These are phyloP conservation scores for Andrena haemorrhoa DNA, from an alignment of 2,888 invertebrate species.

Conservation along the genomic window DNA sequence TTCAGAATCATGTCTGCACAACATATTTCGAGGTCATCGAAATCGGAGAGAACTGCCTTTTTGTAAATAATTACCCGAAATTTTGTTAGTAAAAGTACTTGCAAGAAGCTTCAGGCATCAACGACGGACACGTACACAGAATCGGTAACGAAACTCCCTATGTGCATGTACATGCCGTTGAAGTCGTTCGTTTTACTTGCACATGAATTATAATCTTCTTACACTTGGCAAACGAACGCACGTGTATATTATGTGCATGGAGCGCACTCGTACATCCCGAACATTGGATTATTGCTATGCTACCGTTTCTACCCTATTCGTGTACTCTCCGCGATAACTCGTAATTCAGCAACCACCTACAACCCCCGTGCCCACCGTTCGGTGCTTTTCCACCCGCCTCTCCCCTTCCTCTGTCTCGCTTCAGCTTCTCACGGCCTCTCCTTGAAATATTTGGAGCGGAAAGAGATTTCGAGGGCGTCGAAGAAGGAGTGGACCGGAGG, in stretches of 20 bases:
- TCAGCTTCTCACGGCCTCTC: neutral
- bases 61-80: no score
- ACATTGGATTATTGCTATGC: conserved; percentile 65
- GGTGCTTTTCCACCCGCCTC: neutral
- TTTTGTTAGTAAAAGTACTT: no score
- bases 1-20: no score
- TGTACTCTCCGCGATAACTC: conserved; percentile 59
- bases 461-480: conserved; percentile 54
- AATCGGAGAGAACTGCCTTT: no score
- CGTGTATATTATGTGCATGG: conserved; percentile 37
- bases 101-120: no score
- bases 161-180: neutral
- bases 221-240: conserved; percentile 56
- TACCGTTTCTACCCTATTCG: conserved; percentile 68
- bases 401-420: conserved; percentile 2
- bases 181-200: conserved; percentile 46
- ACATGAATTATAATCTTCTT: conserved; percentile 66
- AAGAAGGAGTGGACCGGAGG: conserved; percentile 9
- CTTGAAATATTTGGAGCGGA: conserved; percentile 56
- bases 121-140: no score
- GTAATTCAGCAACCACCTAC: conserved; percentile 68
- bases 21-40: no score
- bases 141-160: neutral
- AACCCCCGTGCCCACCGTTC: conserved; percentile 33
- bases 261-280: conserved; percentile 41